Percentiles rank a stretch among this genome's conserved stretches.
These are phyloP conservation scores for Aurelia sp. DNA, from an alignment of 30 jellyfish, hydroid and myxozoan genomes.

Conservation along the genomic window DNA sequence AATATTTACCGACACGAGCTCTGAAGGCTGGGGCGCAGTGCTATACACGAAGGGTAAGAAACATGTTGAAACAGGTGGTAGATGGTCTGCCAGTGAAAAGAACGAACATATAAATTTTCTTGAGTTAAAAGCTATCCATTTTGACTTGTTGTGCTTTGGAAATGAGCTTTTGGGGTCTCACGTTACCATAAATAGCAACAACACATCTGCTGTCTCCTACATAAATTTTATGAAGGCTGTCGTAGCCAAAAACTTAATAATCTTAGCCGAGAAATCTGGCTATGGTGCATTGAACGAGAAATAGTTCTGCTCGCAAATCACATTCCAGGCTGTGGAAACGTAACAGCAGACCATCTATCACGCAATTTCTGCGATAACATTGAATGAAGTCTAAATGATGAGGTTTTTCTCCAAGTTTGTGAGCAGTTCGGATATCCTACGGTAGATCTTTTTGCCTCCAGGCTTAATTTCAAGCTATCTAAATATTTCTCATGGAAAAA, in stretches of 20 bases:
- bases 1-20: no score
- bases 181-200: neutral
- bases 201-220: slow-evolving; percentile 6
- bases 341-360: slow-evolving; percentile 29
- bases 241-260: neutral
- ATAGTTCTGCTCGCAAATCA: slow-evolving; percentile 19
- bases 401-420: neutral
- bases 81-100: no score
- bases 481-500: no score
- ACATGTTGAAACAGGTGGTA: no score
- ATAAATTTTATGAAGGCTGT: neutral
- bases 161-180: neutral
- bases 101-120: no score
- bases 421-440: slow-evolving; percentile 7
- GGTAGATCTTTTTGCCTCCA: slow-evolving; percentile 30
- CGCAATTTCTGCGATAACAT: slow-evolving; percentile 13
- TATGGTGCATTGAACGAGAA: slow-evolving; percentile 16
- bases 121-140: no score
- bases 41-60: no score
- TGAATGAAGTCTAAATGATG: slow-evolving; percentile 42
- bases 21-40: no score
- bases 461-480: no score
- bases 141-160: no score
- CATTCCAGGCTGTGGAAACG: slow-evolving; percentile 28
- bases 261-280: slow-evolving; percentile 22